These are phyloP conservation scores for Lagocephalus sceleratus DNA, from an alignment of 2,797 vertebrate species.

Conservation along the genomic window DNA sequence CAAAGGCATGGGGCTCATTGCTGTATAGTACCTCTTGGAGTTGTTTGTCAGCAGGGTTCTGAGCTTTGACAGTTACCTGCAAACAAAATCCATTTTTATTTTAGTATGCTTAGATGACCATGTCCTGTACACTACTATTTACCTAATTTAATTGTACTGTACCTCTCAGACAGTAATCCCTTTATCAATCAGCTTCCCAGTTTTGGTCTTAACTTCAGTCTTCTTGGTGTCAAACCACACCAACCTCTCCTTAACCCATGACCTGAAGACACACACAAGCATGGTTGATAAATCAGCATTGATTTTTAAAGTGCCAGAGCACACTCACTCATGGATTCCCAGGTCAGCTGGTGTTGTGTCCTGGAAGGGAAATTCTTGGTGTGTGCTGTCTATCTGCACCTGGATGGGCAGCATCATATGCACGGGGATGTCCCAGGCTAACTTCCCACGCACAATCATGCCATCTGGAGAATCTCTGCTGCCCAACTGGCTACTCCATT, in stretches of 20 bases:
- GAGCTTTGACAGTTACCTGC: constrained; percentile 76
- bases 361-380: constrained; percentile 75
- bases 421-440: constrained; percentile 73
- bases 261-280: constrained; percentile 50
- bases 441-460: constrained; percentile 42
- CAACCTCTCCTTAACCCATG: constrained; percentile 77
- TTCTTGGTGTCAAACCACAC: constrained; percentile 79
- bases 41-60: constrained; percentile 70
- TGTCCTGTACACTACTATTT: too few relatives aligned
- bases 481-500: not conserved
- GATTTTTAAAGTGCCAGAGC: not conserved
- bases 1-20: constrained; percentile 79
- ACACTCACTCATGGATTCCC: constrained; percentile 77
- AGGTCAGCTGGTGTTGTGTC: constrained; percentile 75
- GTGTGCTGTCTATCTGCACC: constrained; percentile 43
- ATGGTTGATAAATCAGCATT: not conserved
- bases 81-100: not conserved
- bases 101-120: too few relatives aligned
- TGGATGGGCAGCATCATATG: constrained; percentile 69
- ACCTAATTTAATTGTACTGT: not conserved
- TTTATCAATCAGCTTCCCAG: constrained; percentile 78
- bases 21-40: constrained; percentile 78
- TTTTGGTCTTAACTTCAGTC: constrained; percentile 72
- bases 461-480: not conserved
- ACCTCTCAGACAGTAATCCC: constrained; percentile 75